Conservation (phyloP, 35 echinoderm and acorn worm species). For the Anneissia japonica region DNA sequence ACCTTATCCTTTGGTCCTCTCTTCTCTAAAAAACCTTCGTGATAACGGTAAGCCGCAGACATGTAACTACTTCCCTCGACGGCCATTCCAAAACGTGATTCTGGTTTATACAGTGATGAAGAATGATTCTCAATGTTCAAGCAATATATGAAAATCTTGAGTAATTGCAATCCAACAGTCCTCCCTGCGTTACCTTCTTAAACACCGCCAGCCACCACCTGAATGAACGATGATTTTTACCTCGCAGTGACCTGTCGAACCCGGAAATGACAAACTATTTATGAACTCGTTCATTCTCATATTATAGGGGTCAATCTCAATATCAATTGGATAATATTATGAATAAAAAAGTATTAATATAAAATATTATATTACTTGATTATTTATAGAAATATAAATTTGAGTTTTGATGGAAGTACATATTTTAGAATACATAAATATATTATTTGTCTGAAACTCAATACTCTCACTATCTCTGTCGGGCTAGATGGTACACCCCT, state of each 20-base stretch:
- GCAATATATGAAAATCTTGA: neutral
- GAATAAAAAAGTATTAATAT: too few species aligned
- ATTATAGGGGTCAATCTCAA: too few species aligned
- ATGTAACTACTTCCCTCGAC: neutral
- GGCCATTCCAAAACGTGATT: neutral
- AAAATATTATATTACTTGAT: too few species aligned
- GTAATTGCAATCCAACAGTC: too few species aligned
- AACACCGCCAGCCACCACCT: neutral
- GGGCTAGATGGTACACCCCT: too few species aligned
- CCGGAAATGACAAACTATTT: slow-evolving; percentile 1
- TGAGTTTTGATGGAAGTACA: too few species aligned
- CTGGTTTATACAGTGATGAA: neutral
- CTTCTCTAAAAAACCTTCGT: neutral
- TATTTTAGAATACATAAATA: too few species aligned
- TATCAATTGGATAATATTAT: too few species aligned
- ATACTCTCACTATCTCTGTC: too few species aligned
- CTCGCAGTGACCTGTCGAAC: neutral
- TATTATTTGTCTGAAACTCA: too few species aligned
- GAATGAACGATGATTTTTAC: neutral
- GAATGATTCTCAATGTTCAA: neutral
- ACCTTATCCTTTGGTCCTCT: neutral
- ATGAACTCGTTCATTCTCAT: neutral
- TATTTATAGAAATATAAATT: too few species aligned
- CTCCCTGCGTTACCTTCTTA: neutral
- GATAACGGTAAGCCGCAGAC: neutral